Evolutionary conservation across 1,140 invertebrate genomes (phyloP), one percentile per base, ranked within the genome.

Genomic region (Calephelis virginiensis): DNA sequence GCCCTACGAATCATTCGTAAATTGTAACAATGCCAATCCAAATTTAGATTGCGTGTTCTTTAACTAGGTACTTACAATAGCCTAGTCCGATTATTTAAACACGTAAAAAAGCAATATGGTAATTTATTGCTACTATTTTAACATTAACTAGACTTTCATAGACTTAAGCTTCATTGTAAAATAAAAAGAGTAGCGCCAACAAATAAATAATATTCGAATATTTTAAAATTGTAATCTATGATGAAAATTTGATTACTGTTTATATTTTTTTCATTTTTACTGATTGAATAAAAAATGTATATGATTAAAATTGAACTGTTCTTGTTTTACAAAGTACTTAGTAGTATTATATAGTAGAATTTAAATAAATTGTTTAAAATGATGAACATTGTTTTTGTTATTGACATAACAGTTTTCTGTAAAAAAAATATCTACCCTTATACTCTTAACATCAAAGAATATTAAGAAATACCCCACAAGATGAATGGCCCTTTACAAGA

Each of bases 311-410:
- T 48, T 38, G 12, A 59, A 38, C 38, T 59, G 17, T 40, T 59
- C 56, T 38, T 59, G 56, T 59, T 59, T 59, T 59, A 38, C 56
- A 59, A n/a, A 59, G 56, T 59, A 59, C 56, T 59, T 46, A 66
- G 66, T 64, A 61, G 61, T 63, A 62, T 71, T 56, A 66, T 70
- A 64, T 59, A 45, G 69, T 74, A 74, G 72, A 68, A 68, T 49
- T 64, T 61, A 61, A 71, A 71, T 74, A 68, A 74, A 66, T 64
- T 73, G 69, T 71, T 74, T 71, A 67, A 66, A 63, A 66, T 64
- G 67, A 66, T 56, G 5, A 37, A 0, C 45, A 14, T 62, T 37
- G n/a, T 50, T 45, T 49, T 64, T 59, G 13, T 40, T 46, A 37
- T 43, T 28, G 28, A 28, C 28, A 28, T 28, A 28, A 2, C 28